Base-by-base conservation (phyloP, 2,888 invertebrate genomes). In the Lagria hirta region DNA sequence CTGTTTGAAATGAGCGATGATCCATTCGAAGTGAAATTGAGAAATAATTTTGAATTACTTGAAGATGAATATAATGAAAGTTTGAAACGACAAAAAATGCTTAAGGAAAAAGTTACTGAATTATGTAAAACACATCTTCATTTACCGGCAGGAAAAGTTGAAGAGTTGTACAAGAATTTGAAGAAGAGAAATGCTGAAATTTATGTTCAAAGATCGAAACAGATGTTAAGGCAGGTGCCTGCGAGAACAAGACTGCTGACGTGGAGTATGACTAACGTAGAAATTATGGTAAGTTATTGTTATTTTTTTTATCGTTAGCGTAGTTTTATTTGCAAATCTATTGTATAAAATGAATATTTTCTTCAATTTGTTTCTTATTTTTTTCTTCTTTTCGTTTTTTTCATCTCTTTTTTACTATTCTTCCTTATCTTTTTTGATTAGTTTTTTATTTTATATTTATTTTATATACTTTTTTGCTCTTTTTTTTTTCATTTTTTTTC, bases 21-120 rank as follows among this genome's bases (percentile, higher is more conserved):
- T 79, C 97, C 97, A 0, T 98, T 99, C 66, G 99, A 99, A 74
- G 94, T 97, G 2, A 92, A 91, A 63, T 75, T 99, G 4, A 81
- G 96, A 0, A 95, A 97, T 60, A 98, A 97, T 69, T 97, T 93
- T 68, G 96, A 96, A 65, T 75, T 98, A 0, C 70, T 96, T 28
- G 92, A 93, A 62, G 98, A 99, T 62, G 98, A 99, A 69, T 93
- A 92, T 62, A 85, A 88, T 58, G 98, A 99, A 68, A 90, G 91
- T 63, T 79, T 92, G 60, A 94, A 94, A 65, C 78, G 98, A 11
- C 81, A 88, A 48, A 84, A 88, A 41, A 86, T 94, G 78, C 76
- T 98, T 14, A 94, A 95, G 60, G 84, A 88, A 11, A 94, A 93
- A 76, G 87, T 82, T 10, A 80, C 81, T 8, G 87, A 90, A 64